Evolutionary conservation across 92 coral and sea anemone genomes (phyloP).

Genomic region (Zoanthus sociatus): DNA sequence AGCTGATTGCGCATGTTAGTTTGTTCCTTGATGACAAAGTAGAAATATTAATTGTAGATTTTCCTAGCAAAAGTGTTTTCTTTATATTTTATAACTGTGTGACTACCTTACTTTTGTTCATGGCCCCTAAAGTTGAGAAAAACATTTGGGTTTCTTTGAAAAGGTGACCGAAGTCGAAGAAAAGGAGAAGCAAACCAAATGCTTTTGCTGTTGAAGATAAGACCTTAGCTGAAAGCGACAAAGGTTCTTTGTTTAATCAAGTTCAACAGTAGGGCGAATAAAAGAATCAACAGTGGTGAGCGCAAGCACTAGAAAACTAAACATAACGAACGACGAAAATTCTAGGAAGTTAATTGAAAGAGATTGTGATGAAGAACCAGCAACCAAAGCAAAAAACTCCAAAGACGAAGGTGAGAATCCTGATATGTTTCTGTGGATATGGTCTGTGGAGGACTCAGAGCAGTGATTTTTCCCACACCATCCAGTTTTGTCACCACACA

Average conservation of each 20-base stretch:
- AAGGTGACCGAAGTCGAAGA: constrained; percentile 5
- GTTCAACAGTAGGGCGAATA: background rate
- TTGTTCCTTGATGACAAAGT: too few species aligned
- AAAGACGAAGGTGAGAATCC: background rate
- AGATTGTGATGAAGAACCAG: background rate
- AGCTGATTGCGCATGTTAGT: too few species aligned
- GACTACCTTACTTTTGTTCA: background rate
- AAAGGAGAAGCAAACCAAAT: background rate
- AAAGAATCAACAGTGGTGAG: background rate
- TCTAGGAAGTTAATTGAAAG: background rate
- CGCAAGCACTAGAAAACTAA: background rate
- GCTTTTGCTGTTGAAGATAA: background rate
- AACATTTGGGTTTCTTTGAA: background rate
- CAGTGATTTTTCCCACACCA: too few species aligned
- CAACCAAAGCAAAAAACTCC: background rate
- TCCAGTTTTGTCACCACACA: too few species aligned
- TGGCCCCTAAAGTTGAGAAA: constrained; percentile 3
- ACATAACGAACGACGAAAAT: background rate
- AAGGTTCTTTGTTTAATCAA: background rate
- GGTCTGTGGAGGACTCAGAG: too few species aligned
- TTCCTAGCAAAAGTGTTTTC: background rate
- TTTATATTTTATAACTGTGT: background rate
- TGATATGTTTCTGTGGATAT: too few species aligned
- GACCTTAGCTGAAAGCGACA: constrained; percentile 3
- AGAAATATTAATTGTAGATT: background rate